Evolutionary conservation across 2,113 vertebrate species (phyloP).

Genomic region (Thunnus thynnus): DNA sequence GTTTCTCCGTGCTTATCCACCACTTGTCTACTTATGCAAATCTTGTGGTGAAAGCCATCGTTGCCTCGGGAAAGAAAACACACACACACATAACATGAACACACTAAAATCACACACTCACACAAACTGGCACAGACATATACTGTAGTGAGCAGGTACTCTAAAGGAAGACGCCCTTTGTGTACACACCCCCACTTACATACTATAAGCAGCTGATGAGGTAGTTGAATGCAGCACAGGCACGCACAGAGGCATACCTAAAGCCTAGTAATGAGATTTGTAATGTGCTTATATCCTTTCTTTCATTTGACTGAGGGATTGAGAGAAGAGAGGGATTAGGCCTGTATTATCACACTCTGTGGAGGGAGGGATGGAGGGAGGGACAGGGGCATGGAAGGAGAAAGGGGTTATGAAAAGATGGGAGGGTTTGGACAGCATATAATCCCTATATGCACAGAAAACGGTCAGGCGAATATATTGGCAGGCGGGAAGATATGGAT

Average conservation of each 20-base stretch:
- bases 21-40: conserved; percentile 57
- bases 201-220: conserved; percentile 63
- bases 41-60: conserved; percentile 35
- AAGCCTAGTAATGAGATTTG: conserved; percentile 82
- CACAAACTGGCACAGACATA: background rate
- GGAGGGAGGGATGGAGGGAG: conserved; percentile 54
- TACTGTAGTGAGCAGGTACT: background rate
- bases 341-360: conserved; percentile 76
- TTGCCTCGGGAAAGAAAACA: conserved; percentile 1
- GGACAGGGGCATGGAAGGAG: conserved; percentile 50
- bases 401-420: conserved; percentile 57
- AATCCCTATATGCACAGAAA: conserved; percentile 51
- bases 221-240: conserved; percentile 53
- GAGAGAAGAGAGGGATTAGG: conserved; percentile 80
- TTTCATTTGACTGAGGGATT: conserved; percentile 77
- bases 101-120: background rate
- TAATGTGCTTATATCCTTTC: conserved; percentile 81
- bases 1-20: conserved; percentile 17
- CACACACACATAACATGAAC: background rate
- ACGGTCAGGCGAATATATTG: conserved; percentile 1
- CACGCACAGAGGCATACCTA: conserved; percentile 66
- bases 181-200: conserved; percentile 8
- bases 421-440: conserved; percentile 27
- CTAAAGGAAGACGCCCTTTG: background rate
- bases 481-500: background rate